Evolutionary conservation across 2,113 vertebrate genomes (phyloP).

Genomic region (Sapayoa aenigma): DNA sequence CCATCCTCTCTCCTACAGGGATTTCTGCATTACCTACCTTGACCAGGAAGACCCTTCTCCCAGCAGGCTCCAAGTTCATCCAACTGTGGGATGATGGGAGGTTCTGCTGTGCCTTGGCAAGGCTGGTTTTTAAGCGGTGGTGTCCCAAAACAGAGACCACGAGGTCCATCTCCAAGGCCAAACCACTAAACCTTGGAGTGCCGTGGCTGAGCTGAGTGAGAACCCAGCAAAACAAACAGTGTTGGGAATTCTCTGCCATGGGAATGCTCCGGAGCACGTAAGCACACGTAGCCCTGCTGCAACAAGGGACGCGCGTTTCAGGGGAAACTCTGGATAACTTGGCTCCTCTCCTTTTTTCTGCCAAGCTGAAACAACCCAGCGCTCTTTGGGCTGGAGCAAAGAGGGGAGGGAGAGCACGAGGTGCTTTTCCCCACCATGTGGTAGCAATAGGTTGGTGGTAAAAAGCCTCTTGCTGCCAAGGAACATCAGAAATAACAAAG

Average conservation of each 20-base stretch:
- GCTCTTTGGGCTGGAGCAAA: not conserved
- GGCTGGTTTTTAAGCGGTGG: not conserved
- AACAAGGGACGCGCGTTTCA: not conserved
- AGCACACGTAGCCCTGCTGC: not conserved
- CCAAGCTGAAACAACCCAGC: not conserved
- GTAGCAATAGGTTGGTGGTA: not conserved
- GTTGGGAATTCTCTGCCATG: not conserved
- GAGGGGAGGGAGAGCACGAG: not conserved
- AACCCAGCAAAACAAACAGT: not conserved
- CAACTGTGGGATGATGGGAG: not conserved
- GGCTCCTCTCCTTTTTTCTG: not conserved
- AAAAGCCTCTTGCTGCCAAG: not conserved
- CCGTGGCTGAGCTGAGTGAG: not conserved
- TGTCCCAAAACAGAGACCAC: not conserved
- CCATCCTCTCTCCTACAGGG: not conserved
- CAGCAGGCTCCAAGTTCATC: not conserved
- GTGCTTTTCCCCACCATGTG: not conserved
- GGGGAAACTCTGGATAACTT: not conserved
- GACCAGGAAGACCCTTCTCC: not conserved
- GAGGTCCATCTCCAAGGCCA: not conserved
- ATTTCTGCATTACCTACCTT: not conserved
- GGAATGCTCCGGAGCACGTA: not conserved
- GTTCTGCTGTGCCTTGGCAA: not conserved
- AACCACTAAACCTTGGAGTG: not conserved
- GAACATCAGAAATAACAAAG: not conserved